A percentile compares a stretch with the other conserved stretches of the same genome.
Conservation (phyloP, 2,888 invertebrate genomes). For the Sesia bembeciformis region DNA sequence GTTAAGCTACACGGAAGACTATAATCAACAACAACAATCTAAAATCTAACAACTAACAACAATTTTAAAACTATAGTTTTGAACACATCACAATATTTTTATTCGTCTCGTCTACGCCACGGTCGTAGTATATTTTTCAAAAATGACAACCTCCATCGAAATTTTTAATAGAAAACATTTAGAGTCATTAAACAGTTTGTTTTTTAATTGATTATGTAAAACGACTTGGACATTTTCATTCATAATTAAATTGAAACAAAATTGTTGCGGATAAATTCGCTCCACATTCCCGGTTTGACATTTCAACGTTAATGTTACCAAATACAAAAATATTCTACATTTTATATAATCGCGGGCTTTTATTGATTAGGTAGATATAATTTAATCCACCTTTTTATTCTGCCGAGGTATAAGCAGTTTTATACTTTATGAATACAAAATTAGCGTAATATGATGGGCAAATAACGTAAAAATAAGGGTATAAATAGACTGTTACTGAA, state of each 20-base stretch:
- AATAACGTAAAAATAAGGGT: too few relatives aligned
- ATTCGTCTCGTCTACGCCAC: not conserved
- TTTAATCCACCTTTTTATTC: too few relatives aligned
- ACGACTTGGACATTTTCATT: constrained; percentile 46
- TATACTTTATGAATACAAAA: too few relatives aligned
- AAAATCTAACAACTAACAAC: constrained; percentile 16
- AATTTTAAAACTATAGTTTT: constrained; percentile 10
- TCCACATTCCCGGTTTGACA: constrained; percentile 55
- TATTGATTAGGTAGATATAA: too few relatives aligned
- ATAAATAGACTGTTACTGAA: too few relatives aligned
- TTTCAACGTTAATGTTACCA: constrained; percentile 32
- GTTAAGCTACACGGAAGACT: constrained; percentile 23
- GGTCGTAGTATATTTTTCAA: not conserved
- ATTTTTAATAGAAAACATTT: not conserved
- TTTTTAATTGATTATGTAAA: not conserved
- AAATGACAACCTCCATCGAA: not conserved
- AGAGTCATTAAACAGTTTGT: not conserved
- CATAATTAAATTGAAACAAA: constrained; percentile 45
- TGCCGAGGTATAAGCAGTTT: too few relatives aligned
- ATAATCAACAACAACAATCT: constrained; percentile 9
- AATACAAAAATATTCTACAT: not conserved
- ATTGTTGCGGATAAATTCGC: constrained; percentile 47
- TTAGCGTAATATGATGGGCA: too few relatives aligned
- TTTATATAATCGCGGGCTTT: not conserved
- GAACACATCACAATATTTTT: not conserved